phyloP scores from a whole-genome alignment of 2,888 invertebrate species.

The Drosophila anomelani region DNA sequence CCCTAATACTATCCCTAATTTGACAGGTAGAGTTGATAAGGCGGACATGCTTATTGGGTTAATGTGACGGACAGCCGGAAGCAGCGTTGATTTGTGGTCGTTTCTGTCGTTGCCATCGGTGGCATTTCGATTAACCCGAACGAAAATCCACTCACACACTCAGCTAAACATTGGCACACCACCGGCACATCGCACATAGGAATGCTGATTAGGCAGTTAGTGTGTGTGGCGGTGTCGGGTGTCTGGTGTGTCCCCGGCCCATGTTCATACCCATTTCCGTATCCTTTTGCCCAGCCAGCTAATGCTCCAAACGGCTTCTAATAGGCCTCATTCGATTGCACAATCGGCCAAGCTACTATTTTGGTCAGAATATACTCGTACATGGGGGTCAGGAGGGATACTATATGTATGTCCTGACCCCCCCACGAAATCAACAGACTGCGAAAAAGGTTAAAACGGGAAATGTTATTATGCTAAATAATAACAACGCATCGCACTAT shows the following conservation, averaged over 20 bases:
- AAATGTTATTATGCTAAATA: conserved; percentile 78
- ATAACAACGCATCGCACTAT: conserved; percentile 79
- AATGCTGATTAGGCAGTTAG: conserved; percentile 44
- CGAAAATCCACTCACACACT: conserved; percentile 38
- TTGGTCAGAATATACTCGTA: background rate
- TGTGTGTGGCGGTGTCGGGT: conserved; percentile 11
- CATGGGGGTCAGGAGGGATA: too few relatives aligned
- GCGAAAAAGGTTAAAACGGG: conserved; percentile 14
- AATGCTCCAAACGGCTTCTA: conserved; percentile 24
- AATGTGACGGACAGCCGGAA: conserved; percentile 9
- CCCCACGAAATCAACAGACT: conserved; percentile 7
- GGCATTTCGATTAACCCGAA: conserved; percentile 32
- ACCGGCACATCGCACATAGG: conserved; percentile 7
- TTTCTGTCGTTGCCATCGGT: conserved; percentile 25
- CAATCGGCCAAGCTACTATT: conserved; percentile 30
- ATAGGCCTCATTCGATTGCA: conserved; percentile 47
- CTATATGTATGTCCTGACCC: too few relatives aligned
- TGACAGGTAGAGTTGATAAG: background rate
- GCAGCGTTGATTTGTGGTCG: conserved; percentile 28
- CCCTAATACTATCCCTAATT: background rate
- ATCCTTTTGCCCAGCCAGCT: conserved; percentile 9
- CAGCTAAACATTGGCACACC: conserved; percentile 29
- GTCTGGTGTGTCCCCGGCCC: background rate
- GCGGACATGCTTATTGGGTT: conserved; percentile 4
- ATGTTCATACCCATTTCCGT: conserved; percentile 6